These are phyloP conservation scores for Anoplius nigerrimus DNA, from an alignment of 2,888 invertebrate species.

Conservation along the genomic window DNA sequence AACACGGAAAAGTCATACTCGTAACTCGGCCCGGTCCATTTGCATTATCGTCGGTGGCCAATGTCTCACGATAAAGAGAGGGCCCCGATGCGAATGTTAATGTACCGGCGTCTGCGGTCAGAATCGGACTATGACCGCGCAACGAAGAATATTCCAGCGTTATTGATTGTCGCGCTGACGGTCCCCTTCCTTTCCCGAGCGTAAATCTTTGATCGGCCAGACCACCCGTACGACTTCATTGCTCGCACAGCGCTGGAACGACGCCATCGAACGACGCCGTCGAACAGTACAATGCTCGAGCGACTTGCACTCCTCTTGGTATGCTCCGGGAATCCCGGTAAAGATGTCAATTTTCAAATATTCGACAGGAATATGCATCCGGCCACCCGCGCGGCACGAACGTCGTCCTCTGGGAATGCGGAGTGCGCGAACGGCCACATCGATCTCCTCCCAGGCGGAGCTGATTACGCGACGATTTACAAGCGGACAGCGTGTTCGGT, in stretches of 20 bases:
- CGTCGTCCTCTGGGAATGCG: constrained; percentile 30
- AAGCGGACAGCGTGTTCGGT: constrained; percentile 37
- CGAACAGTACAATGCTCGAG: too few species aligned
- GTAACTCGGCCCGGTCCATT: background rate
- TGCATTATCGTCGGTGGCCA: too few species aligned
- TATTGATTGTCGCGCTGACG: too few species aligned
- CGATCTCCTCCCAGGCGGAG: constrained; percentile 13
- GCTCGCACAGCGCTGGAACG: background rate
- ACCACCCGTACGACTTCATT: background rate
- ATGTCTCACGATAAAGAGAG: too few species aligned
- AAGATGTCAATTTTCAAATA: constrained; percentile 26
- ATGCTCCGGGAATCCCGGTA: constrained; percentile 10
- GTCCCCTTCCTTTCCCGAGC: too few species aligned
- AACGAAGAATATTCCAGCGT: too few species aligned
- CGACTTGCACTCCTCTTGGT: background rate
- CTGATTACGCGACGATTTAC: constrained; percentile 48
- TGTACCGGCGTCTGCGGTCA: too few species aligned
- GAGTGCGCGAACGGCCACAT: constrained; percentile 28
- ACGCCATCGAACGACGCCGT: background rate
- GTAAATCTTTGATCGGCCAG: background rate
- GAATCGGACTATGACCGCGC: too few species aligned
- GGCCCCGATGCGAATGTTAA: too few species aligned
- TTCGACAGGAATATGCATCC: constrained; percentile 22
- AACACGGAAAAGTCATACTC: constrained; percentile 4
- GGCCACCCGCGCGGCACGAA: constrained; percentile 36